These are phyloP conservation scores for Siniperca obscura DNA, from an alignment of 2,797 vertebrate genomes.

Conservation along the genomic window DNA sequence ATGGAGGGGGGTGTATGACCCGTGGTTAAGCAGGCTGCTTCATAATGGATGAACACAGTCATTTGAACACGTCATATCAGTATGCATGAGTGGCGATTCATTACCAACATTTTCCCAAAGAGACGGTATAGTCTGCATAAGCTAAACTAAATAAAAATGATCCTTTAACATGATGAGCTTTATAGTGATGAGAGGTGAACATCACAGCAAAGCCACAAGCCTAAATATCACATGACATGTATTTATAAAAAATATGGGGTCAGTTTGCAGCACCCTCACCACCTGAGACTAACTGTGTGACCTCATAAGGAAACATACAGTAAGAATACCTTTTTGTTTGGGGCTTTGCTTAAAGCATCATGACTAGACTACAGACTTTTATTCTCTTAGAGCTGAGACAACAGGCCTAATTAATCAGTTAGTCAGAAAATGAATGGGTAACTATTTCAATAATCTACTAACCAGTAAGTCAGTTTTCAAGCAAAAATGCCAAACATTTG, in stretches of 20 bases:
- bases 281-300: neutral
- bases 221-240: neutral
- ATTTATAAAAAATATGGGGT: neutral
- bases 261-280: neutral
- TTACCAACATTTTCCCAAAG: conserved; percentile 28
- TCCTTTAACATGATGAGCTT: conserved; percentile 11
- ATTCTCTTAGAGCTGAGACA: conserved; percentile 3
- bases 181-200: neutral
- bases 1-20: conserved; percentile 50
- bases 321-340: neutral
- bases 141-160: neutral
- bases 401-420: neutral
- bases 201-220: neutral
- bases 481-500: neutral
- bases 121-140: neutral
- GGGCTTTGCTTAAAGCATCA: neutral
- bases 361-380: neutral
- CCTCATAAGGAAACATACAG: neutral
- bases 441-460: neutral
- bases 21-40: conserved; percentile 72
- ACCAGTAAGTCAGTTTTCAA: neutral
- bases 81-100: conserved; percentile 54
- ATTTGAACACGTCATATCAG: conserved; percentile 58
- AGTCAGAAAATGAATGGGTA: neutral
- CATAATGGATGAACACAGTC: conserved; percentile 70